phyloP scores from a whole-genome alignment of 2,888 invertebrate genomes.

The Stomorhina lunata region DNA sequence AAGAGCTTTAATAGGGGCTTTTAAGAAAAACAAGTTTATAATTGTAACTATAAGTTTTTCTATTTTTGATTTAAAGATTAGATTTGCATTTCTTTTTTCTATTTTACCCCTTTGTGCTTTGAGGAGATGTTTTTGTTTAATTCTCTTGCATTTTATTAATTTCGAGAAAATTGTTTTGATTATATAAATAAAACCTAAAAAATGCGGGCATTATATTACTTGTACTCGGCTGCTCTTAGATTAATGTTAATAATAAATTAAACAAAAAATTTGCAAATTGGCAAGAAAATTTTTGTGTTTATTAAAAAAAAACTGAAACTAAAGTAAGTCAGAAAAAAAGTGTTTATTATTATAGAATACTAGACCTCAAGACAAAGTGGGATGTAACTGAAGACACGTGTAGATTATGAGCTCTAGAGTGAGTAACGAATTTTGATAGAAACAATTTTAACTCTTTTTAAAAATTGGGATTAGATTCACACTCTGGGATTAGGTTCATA shows the following conservation, averaged over 20 bases:
- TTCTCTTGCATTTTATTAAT: constrained; percentile 15
- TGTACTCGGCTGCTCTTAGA: constrained; percentile 9
- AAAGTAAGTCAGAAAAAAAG: not conserved
- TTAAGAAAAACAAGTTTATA: too few species aligned
- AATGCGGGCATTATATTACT: constrained; percentile 39
- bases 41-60: too few species aligned
- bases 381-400: constrained; percentile 8
- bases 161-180: not conserved
- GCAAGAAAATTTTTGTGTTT: not conserved
- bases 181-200: constrained; percentile 14
- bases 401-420: not conserved
- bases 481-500: too few species aligned
- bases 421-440: not conserved
- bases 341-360: constrained; percentile 12
- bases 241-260: constrained; percentile 43
- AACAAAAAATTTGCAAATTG: constrained; percentile 34
- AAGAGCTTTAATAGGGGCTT: too few species aligned
- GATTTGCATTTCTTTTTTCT: too few species aligned
- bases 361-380: not conserved
- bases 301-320: not conserved
- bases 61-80: too few species aligned
- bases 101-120: too few species aligned
- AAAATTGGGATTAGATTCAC: too few species aligned
- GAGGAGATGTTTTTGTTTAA: constrained; percentile 7
- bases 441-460: not conserved